Base-by-base conservation (phyloP, 2,113 vertebrate genomes). In the Cygnus atratus region DNA sequence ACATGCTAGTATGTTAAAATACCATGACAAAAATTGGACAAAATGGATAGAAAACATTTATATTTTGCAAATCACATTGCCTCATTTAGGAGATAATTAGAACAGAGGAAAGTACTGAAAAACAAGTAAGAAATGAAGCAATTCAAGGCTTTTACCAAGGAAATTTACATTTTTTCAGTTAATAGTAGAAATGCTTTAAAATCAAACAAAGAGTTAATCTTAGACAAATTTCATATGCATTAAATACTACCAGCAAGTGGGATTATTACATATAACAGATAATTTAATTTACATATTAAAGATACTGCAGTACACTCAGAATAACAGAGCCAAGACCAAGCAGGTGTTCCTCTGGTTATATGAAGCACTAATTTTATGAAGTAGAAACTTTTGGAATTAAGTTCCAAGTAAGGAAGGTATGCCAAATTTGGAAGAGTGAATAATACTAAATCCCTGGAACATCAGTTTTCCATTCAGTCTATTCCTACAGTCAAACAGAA, bases 1-100 rank as follows among this genome's bases (percentile, higher is more conserved):
- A 31, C 62, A 96, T 48, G 44, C 39, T 96, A 92, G 94, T 70
- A 66, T 88, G 61, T 71, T 93, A 48, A 78, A 95, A 31, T 74
- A 41, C 37, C 61, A 72, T 84, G 87, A 80, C 12, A 83, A 73
- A 88, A 96, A 86, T 63, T 39, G 70, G 67, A 88, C 58, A 92
- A 94, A 97, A 97, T 90, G 25, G 95, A 80, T 73, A 84, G 54
- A 92, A 97, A 98, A 72, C 0, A 14, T 57, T 94, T 78, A 75
- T 37, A n/a, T 79, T 70, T 62, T 83, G 88, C 95, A 92, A 78
- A 88, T 93, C 54, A 81, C 48, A 84, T 19, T 61, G 78, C 18
- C 59, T 92, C 84, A 84, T 95, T 96, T 92, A 92, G 59, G 44
- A 92, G 58, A 91, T 88, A 96, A 66, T 95, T 88, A 91, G 83